Percentiles rank a stretch among this genome's conserved stretches.
Evolutionary conservation across 2,113 vertebrate species (phyloP).

Genomic region (Caranx ignobilis): DNA sequence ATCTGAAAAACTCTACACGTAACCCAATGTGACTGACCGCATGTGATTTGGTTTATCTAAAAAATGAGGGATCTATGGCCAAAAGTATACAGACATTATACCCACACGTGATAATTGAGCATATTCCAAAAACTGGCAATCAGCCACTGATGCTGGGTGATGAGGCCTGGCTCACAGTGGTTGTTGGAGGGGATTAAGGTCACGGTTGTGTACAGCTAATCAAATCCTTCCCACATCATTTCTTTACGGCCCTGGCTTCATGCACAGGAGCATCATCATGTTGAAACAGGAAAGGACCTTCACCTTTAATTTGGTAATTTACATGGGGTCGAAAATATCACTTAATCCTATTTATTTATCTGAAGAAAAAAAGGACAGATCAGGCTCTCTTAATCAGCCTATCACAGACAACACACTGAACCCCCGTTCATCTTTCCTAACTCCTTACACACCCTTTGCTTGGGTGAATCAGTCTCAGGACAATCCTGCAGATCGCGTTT

Average conservation of each 20-base stretch:
- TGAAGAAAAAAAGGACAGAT: neutral
- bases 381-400: neutral
- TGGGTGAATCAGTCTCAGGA: neutral
- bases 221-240: neutral
- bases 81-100: slow-evolving; percentile 32
- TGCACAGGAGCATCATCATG: neutral
- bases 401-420: neutral
- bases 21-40: neutral
- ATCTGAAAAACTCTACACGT: slow-evolving; percentile 40
- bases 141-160: neutral
- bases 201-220: neutral
- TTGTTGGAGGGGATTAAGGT: neutral
- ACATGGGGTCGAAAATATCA: neutral
- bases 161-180: neutral
- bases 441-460: neutral
- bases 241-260: neutral
- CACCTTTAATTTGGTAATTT: neutral
- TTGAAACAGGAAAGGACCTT: slow-evolving; percentile 2
- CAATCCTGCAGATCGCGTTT: neutral
- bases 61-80: neutral
- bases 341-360: slow-evolving; percentile 2
- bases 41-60: slow-evolving; percentile 9
- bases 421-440: slow-evolving; percentile 1
- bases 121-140: neutral
- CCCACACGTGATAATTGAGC: neutral